A percentile compares a stretch with the other conserved stretches of the same genome.
Evolutionary conservation across 2,113 vertebrate genomes (phyloP).

Genomic region (Odocoileus virginianus): DNA sequence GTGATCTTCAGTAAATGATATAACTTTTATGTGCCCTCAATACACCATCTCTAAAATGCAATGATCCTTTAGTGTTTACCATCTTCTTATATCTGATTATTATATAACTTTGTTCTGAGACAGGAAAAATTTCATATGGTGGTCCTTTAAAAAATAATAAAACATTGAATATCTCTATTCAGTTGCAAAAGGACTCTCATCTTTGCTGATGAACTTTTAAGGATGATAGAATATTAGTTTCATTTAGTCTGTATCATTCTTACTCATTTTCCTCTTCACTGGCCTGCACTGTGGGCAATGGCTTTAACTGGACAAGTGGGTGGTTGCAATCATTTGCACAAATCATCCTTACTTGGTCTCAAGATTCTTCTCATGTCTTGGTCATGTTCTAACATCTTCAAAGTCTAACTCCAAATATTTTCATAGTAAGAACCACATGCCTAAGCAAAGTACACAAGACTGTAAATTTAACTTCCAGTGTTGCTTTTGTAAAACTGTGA

Average conservation of each 20-base stretch:
- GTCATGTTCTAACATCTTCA: slow-evolving; percentile 1
- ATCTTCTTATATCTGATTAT: not conserved
- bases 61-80: not conserved
- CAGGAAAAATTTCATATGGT: not conserved
- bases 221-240: not conserved
- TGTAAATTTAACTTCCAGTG: not conserved
- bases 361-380: not conserved
- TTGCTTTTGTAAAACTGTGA: not conserved
- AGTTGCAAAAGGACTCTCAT: not conserved
- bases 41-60: not conserved
- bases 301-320: not conserved
- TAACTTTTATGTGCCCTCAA: not conserved
- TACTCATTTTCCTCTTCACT: not conserved
- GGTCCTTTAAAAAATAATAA: not conserved
- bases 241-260: not conserved
- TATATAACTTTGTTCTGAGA: not conserved
- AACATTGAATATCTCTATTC: not conserved
- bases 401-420: slow-evolving; percentile 25
- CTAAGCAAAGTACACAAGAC: not conserved
- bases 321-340: not conserved
- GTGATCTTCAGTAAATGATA: not conserved
- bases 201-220: not conserved
- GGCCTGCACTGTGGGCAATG: not conserved
- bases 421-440: not conserved
- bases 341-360: not conserved